Evolutionary conservation across 2,797 vertebrate species (phyloP), one percentile per base, ranked within the genome.

Genomic region (Enteromius paludinosus): DNA sequence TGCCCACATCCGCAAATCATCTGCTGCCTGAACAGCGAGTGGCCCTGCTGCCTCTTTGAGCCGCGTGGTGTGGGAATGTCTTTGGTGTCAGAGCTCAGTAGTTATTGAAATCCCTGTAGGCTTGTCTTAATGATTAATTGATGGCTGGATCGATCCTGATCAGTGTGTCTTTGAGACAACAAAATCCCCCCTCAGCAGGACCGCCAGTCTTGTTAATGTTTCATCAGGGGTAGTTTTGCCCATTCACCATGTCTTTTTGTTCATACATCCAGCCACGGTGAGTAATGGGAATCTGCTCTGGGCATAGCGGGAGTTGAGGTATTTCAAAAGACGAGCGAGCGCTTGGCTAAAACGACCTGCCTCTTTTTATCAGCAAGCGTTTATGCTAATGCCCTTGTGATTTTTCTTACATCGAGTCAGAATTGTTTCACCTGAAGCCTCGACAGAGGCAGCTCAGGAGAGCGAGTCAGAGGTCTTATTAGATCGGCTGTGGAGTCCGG

Each of bases 201-300:
- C 89, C 82, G 90, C 90, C 90, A 90, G 90, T 87, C 88, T 78
- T 90, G 92, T 93, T 92, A 94, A 95, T 93, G 91, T 94, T 94
- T 94, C 87, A 95, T 92, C 90, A 87, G 83, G 88, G 87, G 89
- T 83, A 77, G 89, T 91, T 89, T 87, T 90, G 89, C 78, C 87
- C 85, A 90, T 93, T 93, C 91, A 93, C 90, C 90, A 86, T 47
- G 88, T 86, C 87, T 92, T 93, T 94, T 91, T 93, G 87, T 78
- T 77, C 85, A 74, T 89, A 89, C 89, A 91, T 90, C 78, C 86
- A 62, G 89, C 82, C 83, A 87, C 83, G 87, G 89, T 88, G 90
- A 84, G 87, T 87, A 89, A 92, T 89, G 90, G 88, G 89, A 91
- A 89, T 87, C 84, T 87, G 80, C 64, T 23, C 78, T 59, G 66